phyloP scores from a whole-genome alignment of 1,140 invertebrate species.

The Saxidomus purpurata region DNA sequence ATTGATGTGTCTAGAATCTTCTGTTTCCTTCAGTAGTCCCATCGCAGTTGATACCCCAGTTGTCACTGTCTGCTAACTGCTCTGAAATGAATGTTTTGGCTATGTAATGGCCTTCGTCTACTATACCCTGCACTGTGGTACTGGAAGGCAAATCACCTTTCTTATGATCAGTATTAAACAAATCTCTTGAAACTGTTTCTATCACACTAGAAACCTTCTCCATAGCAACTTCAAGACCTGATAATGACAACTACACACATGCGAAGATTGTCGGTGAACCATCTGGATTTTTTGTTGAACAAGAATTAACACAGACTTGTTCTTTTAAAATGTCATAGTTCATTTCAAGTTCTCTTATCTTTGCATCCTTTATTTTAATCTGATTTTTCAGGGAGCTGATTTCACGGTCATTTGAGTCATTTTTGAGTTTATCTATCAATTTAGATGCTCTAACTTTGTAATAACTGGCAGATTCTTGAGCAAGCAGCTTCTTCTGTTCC shows the following conservation, averaged over 20 bases:
- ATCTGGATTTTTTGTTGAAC: conserved; percentile 20
- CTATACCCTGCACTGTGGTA: conserved; percentile 41
- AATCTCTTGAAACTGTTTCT: conserved; percentile 51
- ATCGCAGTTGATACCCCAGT: conserved; percentile 15
- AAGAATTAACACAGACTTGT: neutral
- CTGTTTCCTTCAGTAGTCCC: conserved; percentile 22
- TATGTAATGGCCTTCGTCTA: neutral
- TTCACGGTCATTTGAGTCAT: neutral
- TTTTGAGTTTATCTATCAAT: neutral
- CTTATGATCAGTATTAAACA: conserved; percentile 43
- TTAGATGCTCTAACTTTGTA: neutral
- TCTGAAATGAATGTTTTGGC: conserved; percentile 24
- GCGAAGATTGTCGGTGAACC: conserved; percentile 48
- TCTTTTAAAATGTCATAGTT: neutral
- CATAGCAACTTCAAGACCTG: conserved; percentile 49
- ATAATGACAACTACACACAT: conserved; percentile 51
- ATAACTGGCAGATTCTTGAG: conserved; percentile 2
- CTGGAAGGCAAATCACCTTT: conserved; percentile 43
- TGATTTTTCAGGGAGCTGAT: neutral
- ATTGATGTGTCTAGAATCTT: conserved; percentile 35
- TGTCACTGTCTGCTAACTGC: neutral
- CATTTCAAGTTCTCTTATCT: neutral
- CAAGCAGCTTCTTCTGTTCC: neutral
- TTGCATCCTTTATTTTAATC: neutral
- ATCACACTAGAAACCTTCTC: conserved; percentile 67